Conservation (phyloP, 2,797 vertebrate species). For the Podarcis lilfordi region DNA sequence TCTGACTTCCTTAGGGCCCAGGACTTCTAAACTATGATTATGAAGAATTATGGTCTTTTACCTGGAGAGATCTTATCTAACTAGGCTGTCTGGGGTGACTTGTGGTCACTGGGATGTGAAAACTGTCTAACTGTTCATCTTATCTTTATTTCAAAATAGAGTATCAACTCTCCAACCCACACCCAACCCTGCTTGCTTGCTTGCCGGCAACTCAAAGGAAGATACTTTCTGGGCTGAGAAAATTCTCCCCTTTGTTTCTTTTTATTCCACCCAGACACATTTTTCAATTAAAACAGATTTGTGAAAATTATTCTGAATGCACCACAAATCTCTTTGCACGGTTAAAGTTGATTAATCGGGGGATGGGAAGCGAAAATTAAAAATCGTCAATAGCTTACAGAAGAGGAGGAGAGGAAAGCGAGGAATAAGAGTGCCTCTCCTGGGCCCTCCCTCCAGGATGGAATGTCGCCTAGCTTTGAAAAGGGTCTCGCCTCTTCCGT, state of each 20-base stretch:
- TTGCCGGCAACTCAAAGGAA: slow-evolving; percentile 28
- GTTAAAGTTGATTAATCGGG: slow-evolving; percentile 69
- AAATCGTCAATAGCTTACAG: slow-evolving; percentile 45
- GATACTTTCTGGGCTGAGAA: slow-evolving; percentile 11
- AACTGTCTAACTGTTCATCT: neutral
- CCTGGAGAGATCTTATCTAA: neutral
- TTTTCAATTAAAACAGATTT: slow-evolving; percentile 73
- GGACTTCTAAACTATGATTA: too few species aligned
- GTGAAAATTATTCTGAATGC: slow-evolving; percentile 52
- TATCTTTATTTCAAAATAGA: neutral
- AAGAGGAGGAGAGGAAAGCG: neutral
- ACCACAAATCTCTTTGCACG: slow-evolving; percentile 63
- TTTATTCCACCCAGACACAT: slow-evolving; percentile 25
- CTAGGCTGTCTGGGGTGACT: neutral
- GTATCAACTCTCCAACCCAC: neutral
- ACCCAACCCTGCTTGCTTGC: neutral
- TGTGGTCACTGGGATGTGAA: too few species aligned
- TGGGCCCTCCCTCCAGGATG: neutral
- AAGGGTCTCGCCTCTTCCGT: slow-evolving; percentile 24
- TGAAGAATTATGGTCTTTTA: too few species aligned
- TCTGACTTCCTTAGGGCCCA: too few species aligned
- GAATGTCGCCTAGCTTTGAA: slow-evolving; percentile 30
- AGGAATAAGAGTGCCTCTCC: neutral
- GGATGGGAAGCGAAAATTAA: slow-evolving; percentile 66
- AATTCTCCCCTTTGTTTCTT: slow-evolving; percentile 53